Conservation (phyloP, 2,113 vertebrate genomes). For the Sminthopsis crassicaudata region DNA sequence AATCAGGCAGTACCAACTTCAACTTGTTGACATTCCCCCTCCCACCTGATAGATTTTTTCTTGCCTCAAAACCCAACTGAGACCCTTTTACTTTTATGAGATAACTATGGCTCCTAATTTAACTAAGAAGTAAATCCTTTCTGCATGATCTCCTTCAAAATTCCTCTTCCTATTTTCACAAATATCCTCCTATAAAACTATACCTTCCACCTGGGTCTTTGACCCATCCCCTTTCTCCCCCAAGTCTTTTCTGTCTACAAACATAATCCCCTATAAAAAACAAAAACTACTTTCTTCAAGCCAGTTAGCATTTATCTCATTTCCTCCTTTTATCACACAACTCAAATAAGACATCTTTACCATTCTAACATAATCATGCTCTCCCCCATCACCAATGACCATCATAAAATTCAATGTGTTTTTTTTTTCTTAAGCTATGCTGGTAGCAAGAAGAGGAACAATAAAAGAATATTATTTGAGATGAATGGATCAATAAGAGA, state of each 20-base stretch:
- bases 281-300: neutral
- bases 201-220: neutral
- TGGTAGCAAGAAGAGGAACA: neutral
- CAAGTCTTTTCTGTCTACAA: too few species aligned
- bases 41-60: neutral
- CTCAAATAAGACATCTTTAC: neutral
- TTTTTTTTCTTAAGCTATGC: neutral
- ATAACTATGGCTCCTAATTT: neutral
- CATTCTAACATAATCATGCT: neutral
- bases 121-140: neutral
- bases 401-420: neutral
- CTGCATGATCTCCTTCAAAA: neutral
- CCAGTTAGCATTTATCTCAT: neutral
- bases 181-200: neutral
- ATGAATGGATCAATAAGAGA: too few species aligned
- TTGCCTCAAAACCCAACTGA: neutral
- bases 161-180: neutral
- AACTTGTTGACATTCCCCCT: neutral
- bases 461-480: neutral
- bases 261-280: neutral
- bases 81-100: neutral
- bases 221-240: neutral
- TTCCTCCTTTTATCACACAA: neutral
- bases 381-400: neutral
- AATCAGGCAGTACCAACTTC: neutral